phyloP scores from a whole-genome alignment of 1,140 invertebrate genomes.

The Neodiprion lecontei region DNA sequence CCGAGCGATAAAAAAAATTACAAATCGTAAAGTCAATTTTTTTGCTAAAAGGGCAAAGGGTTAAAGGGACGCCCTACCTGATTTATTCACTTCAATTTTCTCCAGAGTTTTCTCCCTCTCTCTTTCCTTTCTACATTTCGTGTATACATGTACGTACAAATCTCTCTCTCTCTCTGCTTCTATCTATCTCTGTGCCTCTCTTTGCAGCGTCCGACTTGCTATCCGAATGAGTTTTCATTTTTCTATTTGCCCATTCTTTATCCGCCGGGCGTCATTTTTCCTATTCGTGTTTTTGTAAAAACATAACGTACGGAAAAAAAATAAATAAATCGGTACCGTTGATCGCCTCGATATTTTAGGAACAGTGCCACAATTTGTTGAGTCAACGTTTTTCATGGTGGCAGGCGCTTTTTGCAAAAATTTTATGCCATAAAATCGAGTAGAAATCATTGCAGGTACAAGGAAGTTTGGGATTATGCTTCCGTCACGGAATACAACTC shows the following conservation, averaged over 20 bases:
- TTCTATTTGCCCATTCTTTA: not conserved
- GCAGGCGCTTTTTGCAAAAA: too few relatives aligned
- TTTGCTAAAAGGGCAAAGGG: not conserved
- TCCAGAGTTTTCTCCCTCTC: not conserved
- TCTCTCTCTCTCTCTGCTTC: too few relatives aligned
- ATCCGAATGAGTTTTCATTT: not conserved
- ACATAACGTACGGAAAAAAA: not conserved
- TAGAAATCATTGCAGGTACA: too few relatives aligned
- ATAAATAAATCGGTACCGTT: not conserved
- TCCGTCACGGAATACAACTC: not conserved
- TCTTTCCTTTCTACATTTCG: too few relatives aligned
- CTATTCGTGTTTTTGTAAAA: not conserved
- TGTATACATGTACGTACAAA: too few relatives aligned
- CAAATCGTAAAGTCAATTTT: slow-evolving; percentile 5
- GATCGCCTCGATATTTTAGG: too few relatives aligned
- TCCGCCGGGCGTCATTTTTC: not conserved
- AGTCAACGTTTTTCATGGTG: too few relatives aligned
- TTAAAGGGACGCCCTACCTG: not conserved
- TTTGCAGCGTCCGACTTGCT: not conserved
- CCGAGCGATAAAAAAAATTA: not conserved
- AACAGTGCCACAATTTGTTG: too few relatives aligned
- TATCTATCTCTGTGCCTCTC: not conserved
- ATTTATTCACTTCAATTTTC: slow-evolving; percentile 1
- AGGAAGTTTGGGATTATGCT: too few relatives aligned
- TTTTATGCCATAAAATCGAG: too few relatives aligned